These are phyloP conservation scores for Drosophila eohydei DNA, from an alignment of 2,888 invertebrate species.

Conservation along the genomic window DNA sequence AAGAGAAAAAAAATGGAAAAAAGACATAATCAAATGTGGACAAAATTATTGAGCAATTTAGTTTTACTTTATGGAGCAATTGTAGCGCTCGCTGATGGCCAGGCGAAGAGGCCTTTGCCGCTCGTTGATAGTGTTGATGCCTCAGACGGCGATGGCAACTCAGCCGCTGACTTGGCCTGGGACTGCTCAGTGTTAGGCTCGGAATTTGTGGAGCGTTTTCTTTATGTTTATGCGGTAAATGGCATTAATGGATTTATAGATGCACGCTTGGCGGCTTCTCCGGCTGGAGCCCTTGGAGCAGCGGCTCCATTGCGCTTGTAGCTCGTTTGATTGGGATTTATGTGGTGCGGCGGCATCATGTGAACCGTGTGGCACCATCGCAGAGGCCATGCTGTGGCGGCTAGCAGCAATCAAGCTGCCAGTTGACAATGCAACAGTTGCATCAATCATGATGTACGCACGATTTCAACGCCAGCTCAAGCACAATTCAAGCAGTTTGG, in stretches of 20 bases:
- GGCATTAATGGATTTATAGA: constrained; percentile 80
- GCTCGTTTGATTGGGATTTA: constrained; percentile 78
- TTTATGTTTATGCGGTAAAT: constrained; percentile 79
- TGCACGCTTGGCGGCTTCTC: constrained; percentile 45
- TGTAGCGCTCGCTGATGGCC: constrained; percentile 54
- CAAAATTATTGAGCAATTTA: constrained; percentile 83
- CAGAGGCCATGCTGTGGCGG: neutral
- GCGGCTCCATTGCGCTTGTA: constrained; percentile 1
- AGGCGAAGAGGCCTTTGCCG: constrained; percentile 17
- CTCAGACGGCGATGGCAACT: neutral
- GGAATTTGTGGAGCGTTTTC: constrained; percentile 55
- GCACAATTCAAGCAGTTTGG: neutral
- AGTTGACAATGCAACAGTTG: constrained; percentile 9
- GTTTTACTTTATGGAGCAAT: constrained; percentile 83
- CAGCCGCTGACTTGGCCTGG: neutral
- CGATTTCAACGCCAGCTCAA: neutral
- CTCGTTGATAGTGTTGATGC: constrained; percentile 39
- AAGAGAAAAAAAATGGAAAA: neutral
- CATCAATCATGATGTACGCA: constrained; percentile 55
- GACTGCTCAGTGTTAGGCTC: neutral
- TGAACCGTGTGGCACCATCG: constrained; percentile 28
- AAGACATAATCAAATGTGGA: constrained; percentile 81
- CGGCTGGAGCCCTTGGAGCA: constrained; percentile 11
- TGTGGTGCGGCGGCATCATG: constrained; percentile 54
- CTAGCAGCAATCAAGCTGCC: constrained; percentile 5